Conservation (phyloP, 2,113 vertebrate genomes). For the Ursus arctos region DNA sequence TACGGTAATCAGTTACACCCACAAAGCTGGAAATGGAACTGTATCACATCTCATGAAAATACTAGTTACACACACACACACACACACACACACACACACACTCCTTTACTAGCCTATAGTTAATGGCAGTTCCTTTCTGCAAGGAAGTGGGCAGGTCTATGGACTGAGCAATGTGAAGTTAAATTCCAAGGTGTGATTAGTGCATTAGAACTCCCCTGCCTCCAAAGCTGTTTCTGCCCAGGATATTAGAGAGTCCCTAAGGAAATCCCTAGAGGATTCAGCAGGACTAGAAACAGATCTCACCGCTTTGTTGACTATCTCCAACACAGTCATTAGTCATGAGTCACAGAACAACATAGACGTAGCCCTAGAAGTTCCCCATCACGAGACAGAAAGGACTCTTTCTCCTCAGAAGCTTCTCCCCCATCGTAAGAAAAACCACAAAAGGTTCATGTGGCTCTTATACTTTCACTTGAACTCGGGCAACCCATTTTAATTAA, state of each 20-base stretch:
- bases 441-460: not conserved
- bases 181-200: not conserved
- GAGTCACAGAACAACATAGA: not conserved
- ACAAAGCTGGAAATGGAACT: not conserved
- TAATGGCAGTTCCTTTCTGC: not conserved
- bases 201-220: not conserved
- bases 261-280: conserved; percentile 1
- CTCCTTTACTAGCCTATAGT: not conserved
- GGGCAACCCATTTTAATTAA: conserved; percentile 32
- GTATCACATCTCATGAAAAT: conserved; percentile 9
- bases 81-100: not conserved
- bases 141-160: not conserved
- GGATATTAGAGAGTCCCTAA: not conserved
- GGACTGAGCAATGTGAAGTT: not conserved
- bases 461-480: not conserved
- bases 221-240: not conserved
- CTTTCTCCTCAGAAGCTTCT: not conserved
- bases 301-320: not conserved
- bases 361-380: not conserved
- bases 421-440: not conserved
- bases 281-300: not conserved
- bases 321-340: not conserved
- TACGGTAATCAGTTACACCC: not conserved
- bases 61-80: not conserved
- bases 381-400: not conserved